Evolutionary conservation across 2,888 invertebrate species (phyloP).

Genomic region (Mechanitis mazaeus): DNA sequence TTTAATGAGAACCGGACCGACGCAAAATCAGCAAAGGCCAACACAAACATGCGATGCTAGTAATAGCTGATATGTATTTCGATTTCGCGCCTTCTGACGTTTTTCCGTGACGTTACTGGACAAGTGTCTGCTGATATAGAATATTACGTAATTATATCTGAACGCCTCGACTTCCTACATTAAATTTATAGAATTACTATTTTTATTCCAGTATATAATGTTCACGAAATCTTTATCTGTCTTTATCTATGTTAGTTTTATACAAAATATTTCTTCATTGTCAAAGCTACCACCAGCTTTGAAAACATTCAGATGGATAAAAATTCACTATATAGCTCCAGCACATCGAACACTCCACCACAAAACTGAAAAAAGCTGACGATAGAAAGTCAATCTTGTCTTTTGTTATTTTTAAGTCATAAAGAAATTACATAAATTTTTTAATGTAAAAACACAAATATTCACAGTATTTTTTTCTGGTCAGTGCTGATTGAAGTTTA

Average conservation of each 20-base stretch:
- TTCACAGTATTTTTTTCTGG: background rate
- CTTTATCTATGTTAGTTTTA: too few species aligned
- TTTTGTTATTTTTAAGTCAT: too few species aligned
- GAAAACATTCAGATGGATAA: too few species aligned
- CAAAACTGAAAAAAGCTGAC: too few species aligned
- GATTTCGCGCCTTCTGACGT: constrained; percentile 25
- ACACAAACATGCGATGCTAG: constrained; percentile 19
- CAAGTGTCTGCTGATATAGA: constrained; percentile 30
- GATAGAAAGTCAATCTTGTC: too few species aligned
- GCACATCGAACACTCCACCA: too few species aligned
- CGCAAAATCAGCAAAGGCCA: constrained; percentile 20
- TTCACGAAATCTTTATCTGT: background rate
- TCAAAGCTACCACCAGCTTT: too few species aligned
- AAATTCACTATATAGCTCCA: too few species aligned
- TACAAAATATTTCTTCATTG: too few species aligned
- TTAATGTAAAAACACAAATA: background rate
- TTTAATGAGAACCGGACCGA: constrained; percentile 18
- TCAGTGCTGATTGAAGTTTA: background rate
- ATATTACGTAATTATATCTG: constrained; percentile 28
- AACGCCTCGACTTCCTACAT: constrained; percentile 22
- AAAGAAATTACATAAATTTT: too few species aligned
- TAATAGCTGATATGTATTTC: constrained; percentile 17
- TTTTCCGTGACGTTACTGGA: constrained; percentile 29
- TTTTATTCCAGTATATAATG: constrained; percentile 15
- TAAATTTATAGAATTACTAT: constrained; percentile 22